These are phyloP conservation scores for Pangasius larnaudii DNA, from an alignment of 2,797 vertebrate genomes.

Conservation along the genomic window DNA sequence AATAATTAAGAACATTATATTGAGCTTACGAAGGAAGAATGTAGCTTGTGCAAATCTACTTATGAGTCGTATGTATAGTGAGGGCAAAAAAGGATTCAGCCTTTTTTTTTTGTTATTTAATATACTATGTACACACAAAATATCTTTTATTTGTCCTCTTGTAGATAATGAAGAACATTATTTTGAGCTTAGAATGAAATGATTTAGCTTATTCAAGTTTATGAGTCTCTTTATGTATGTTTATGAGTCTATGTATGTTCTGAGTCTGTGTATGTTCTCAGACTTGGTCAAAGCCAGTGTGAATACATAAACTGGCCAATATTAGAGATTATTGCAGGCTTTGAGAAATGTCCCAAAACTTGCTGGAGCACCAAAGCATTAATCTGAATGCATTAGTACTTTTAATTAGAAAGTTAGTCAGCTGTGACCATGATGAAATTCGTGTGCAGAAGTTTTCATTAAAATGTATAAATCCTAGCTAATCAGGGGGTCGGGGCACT, in stretches of 20 bases:
- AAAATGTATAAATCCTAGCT: constrained; percentile 1
- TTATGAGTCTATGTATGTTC: background rate
- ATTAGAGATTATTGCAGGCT: background rate
- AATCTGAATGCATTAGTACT: background rate
- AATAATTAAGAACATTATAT: background rate
- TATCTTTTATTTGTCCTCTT: background rate
- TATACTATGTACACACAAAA: background rate
- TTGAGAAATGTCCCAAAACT: background rate
- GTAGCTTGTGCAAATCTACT: background rate
- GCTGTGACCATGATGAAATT: constrained; percentile 1
- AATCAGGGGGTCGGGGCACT: background rate
- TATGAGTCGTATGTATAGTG: background rate
- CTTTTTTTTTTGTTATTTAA: background rate
- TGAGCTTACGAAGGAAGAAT: background rate
- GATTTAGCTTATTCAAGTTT: background rate
- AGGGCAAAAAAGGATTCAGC: no score
- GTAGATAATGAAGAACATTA: constrained; percentile 5
- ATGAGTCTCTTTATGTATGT: background rate
- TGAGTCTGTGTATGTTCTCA: background rate
- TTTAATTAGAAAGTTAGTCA: constrained; percentile 11
- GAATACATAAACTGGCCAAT: background rate
- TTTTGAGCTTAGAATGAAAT: background rate
- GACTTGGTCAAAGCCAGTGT: background rate
- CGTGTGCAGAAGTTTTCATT: background rate
- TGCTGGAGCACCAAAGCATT: background rate